phyloP scores from a whole-genome alignment of 2,113 vertebrate genomes.

The Labrus mixtus region DNA sequence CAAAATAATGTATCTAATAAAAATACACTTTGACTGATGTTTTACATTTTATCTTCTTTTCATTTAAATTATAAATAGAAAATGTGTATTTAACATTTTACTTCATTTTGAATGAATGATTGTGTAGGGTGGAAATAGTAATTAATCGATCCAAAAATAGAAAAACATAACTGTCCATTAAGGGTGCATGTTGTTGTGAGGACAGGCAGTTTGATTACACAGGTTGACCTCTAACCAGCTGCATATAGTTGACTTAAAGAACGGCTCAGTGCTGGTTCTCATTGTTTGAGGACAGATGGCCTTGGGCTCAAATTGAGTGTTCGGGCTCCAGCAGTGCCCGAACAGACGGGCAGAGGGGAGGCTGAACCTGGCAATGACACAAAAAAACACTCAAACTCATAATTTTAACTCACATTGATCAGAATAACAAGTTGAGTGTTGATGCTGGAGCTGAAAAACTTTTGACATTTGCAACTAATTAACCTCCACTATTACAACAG shows the following conservation, averaged over 20 bases:
- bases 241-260: conserved; percentile 40
- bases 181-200: not conserved
- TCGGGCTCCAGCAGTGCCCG: conserved; percentile 19
- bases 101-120: too few species aligned
- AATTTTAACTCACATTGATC: not conserved
- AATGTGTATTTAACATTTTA: too few species aligned
- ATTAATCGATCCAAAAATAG: too few species aligned
- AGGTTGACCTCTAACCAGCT: conserved; percentile 9
- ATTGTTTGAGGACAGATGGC: conserved; percentile 45
- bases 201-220: not conserved
- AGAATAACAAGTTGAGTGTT: not conserved
- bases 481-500: too few species aligned
- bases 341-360: not conserved
- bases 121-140: too few species aligned
- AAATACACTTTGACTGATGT: too few species aligned
- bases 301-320: conserved; percentile 31
- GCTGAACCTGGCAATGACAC: conserved; percentile 17
- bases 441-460: not conserved
- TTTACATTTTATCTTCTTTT: not conserved
- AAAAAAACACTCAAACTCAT: not conserved
- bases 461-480: not conserved
- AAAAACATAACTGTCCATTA: not conserved
- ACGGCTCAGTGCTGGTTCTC: conserved; percentile 21
- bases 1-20: too few species aligned
- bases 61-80: too few species aligned